phyloP scores from a whole-genome alignment of 2,113 vertebrate genomes.

The Hyaena hyaena region DNA sequence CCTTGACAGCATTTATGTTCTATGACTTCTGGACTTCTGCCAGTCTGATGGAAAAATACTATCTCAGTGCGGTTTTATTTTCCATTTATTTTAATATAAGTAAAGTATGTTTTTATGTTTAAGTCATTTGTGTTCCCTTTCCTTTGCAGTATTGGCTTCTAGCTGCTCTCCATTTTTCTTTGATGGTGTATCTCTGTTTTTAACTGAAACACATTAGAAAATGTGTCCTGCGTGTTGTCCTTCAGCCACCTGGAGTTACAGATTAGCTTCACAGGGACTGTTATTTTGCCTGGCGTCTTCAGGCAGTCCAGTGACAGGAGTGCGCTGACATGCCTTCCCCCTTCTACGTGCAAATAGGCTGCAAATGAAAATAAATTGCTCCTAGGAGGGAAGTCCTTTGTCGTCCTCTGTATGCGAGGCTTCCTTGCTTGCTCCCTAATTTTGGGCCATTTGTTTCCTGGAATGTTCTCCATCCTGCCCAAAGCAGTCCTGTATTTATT shows the following conservation, averaged over 20 bases:
- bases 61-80: not conserved
- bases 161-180: not conserved
- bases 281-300: not conserved
- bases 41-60: not conserved
- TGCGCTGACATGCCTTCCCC: not conserved
- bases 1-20: not conserved
- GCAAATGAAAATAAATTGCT: not conserved
- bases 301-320: not conserved
- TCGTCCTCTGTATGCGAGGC: accelerated
- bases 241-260: not conserved
- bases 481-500: not conserved
- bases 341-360: not conserved
- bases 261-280: not conserved
- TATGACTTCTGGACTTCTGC: not conserved
- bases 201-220: not conserved
- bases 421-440: not conserved
- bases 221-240: not conserved
- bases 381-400: not conserved
- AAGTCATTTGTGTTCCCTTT: not conserved
- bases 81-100: conserved; percentile 7
- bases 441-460: not conserved
- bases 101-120: conserved; percentile 1
- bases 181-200: not conserved
- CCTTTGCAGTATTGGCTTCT: not conserved
- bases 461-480: not conserved